Evolutionary conservation across 2,888 invertebrate species (phyloP), one percentile per base, ranked within the genome.

Genomic region (Octodonta nipae): DNA sequence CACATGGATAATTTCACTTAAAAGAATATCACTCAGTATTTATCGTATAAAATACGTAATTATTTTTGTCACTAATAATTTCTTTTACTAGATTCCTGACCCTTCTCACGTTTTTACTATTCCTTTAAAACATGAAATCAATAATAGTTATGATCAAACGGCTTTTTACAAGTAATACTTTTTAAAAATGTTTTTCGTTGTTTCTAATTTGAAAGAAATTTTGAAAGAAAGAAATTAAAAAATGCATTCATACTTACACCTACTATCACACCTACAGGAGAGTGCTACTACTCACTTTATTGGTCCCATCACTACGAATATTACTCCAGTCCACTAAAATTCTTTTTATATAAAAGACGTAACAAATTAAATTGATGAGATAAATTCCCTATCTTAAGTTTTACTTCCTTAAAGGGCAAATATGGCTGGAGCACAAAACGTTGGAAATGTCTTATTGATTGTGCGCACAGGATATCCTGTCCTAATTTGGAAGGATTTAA

Each of bases 271-370:
- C 3, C 4, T 10, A 22, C 22, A 22, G 11, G 11, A 22, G n/a
- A n/a, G n/a, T n/a, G n/a, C 7, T 4, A 16, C 8, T 37, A 50
- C 54, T 53, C 44, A 54, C 54, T 40, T 47, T 47, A 43, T 46
- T 43, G 47, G 51, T 52, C 52, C 53, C 54, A 51, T 52, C 25
- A 31, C 38, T 35, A 22, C 20, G 11, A 22, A n/a, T 10, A 11
- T 22, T 11, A 22, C 22, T 22, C 11, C 22, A 22, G 22, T 22
- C 34, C 36, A 36, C 29, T 33, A 27, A 11, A 17, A 17, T 10
- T 15, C 13, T 17, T 11, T 16, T 32, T 28, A 12, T 7, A 15
- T 27, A 17, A 8, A 20, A 10, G 30, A 22, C 28, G 4, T 5
- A 10, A 12, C 26, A 35, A 29, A 3, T 20, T 2, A 24, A 30